Evolutionary conservation across 2,113 vertebrate genomes (phyloP).

Genomic region (Ochotona curzoniae): DNA sequence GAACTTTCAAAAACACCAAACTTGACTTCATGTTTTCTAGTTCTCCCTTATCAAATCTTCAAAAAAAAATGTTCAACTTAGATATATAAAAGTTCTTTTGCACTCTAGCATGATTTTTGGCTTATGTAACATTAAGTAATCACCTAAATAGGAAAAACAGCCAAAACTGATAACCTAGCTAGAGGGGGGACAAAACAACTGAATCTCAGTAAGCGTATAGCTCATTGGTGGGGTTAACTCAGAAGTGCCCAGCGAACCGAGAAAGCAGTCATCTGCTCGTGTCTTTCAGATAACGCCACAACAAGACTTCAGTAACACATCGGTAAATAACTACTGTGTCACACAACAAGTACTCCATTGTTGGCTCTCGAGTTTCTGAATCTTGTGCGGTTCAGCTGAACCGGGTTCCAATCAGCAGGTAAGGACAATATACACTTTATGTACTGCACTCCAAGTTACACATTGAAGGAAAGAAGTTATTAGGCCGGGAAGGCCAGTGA

Average conservation of each 20-base stretch:
- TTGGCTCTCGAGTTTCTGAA: not conserved
- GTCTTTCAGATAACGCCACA: not conserved
- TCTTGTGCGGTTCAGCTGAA: not conserved
- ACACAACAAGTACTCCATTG: not conserved
- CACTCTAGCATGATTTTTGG: not conserved
- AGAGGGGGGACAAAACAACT: not conserved
- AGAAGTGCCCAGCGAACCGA: not conserved
- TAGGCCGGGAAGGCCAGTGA: not conserved
- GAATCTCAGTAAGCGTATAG: not conserved
- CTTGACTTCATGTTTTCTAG: constrained; percentile 14
- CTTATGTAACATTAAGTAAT: not conserved
- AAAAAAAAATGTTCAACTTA: not conserved
- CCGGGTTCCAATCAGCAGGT: not conserved
- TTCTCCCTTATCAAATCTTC: constrained; percentile 18
- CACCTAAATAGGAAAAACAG: not conserved
- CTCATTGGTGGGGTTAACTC: not conserved
- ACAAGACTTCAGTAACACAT: not conserved
- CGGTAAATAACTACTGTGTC: not conserved
- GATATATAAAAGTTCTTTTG: not conserved
- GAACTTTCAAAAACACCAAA: not conserved
- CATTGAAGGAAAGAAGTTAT: not conserved
- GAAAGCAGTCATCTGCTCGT: not conserved
- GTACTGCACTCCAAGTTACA: not conserved
- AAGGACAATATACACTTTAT: not conserved
- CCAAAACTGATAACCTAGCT: not conserved